These are phyloP conservation scores for Proctacanthus coquilletti DNA, from an alignment of 1,140 invertebrate genomes.

Conservation along the genomic window DNA sequence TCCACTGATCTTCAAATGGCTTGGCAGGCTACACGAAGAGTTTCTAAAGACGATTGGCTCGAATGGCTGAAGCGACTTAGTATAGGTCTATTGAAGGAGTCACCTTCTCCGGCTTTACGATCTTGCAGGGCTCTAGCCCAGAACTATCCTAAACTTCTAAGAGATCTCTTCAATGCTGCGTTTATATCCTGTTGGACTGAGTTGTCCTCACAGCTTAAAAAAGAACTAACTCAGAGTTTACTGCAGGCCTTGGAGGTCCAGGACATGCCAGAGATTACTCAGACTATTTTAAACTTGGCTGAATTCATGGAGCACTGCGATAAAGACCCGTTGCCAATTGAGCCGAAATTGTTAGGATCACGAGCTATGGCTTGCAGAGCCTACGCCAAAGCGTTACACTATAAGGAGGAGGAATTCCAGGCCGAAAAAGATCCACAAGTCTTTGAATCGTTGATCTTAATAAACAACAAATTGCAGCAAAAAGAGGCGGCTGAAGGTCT, in stretches of 20 bases:
- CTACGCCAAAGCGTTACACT: conserved; percentile 92
- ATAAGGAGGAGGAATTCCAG: conserved; percentile 95
- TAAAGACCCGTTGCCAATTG: conserved; percentile 82
- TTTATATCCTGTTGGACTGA: conserved; percentile 99
- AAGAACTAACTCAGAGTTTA: conserved; percentile 74
- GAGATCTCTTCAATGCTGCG: conserved; percentile 95
- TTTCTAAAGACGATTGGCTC: conserved; percentile 96
- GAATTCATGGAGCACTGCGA: conserved; percentile 99
- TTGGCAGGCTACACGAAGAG: conserved; percentile 76
- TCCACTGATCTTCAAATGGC: conserved; percentile 71
- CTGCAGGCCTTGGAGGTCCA: conserved; percentile 82
- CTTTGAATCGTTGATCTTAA: conserved; percentile 86
- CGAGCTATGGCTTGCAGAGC: conserved; percentile 74
- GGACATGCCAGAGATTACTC: conserved; percentile 92
- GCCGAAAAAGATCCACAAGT: conserved; percentile 47
- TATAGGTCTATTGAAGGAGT: conserved; percentile 88
- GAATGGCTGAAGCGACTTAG: conserved; percentile 89
- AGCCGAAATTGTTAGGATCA: conserved; percentile 65
- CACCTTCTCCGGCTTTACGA: conserved; percentile 80
- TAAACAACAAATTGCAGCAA: conserved; percentile 98
- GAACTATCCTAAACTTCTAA: conserved; percentile 80
- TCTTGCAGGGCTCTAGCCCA: conserved; percentile 87
- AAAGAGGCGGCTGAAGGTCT: conserved; percentile 92
- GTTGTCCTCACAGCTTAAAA: conserved; percentile 62
- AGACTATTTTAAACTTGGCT: conserved; percentile 92